Base-by-base conservation (phyloP, 2,113 vertebrate species). In the Meleagris gallopavo region DNA sequence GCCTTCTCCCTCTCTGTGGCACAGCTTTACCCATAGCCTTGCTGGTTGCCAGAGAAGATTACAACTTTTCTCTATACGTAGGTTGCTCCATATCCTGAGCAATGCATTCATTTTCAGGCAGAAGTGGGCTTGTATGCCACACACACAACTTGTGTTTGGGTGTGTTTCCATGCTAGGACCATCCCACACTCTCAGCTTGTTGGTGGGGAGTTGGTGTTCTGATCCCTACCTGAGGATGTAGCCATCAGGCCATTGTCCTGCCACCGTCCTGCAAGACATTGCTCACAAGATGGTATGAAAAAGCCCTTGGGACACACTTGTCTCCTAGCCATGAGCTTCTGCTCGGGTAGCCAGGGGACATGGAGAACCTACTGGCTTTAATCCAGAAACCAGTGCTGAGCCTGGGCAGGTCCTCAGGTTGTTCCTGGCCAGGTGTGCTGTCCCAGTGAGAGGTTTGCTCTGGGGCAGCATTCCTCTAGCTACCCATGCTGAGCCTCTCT, bases 51-150 rank as follows among this genome's bases (percentile, higher is more conserved):
- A 11, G 69, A 78, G 72, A 45, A 46, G 40, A 43, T 0, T 34
- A 55, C 60, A 69, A 36, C n/a, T 80, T 92, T 95, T 17, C 24
- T 91, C 15, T 0, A 0, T 21, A 4, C 0, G 1, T 14, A n/a
- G 46, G 8, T 48, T 78, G 29, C 43, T 88, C 61, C 18, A 9
- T 9, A 50, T 22, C 24, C 74, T 85, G 61, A 77, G 55, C 83
- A 79, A 40, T 6, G 48, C 34, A 76, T 72, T 11, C 13, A 24
- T 81, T 87, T 82, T 54, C 71, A 66, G 62, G 74, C 48, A 91
- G 74, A 72, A 79, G 40, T 87, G 71, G 22, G 38, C 9, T 81
- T 61, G 43, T 57, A 38, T 61, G 74, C 87, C 75, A 85, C 89
- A 83, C 89, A 83, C 60, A 87, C n/a, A 66, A 40, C 62, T 89